Percentiles rank a stretch among this genome's conserved stretches.
Conservation (phyloP, 2,113 vertebrate genomes). For the Silurus meridionalis region DNA sequence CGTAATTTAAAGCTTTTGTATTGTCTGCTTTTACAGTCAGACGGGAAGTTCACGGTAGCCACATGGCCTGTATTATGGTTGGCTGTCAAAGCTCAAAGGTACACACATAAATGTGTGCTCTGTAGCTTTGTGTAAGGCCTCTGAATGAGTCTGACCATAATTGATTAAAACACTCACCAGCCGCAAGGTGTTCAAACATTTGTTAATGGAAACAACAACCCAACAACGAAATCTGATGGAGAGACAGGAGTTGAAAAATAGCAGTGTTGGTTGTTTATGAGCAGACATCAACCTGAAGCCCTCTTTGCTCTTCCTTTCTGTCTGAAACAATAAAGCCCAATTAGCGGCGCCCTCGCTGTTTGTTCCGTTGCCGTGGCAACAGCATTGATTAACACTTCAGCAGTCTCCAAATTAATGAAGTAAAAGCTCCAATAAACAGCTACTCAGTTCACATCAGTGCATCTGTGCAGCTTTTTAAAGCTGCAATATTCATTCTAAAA, state of each 20-base stretch:
- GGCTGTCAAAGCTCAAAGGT: slow-evolving; percentile 4
- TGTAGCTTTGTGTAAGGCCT: slow-evolving; percentile 18
- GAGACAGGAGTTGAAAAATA: slow-evolving; percentile 47
- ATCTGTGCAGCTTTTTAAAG: slow-evolving; percentile 76
- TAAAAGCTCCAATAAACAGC: slow-evolving; percentile 78
- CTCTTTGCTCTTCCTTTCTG: slow-evolving; percentile 53
- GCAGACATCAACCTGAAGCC: slow-evolving; percentile 46
- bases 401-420: slow-evolving; percentile 67
- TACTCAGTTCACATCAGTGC: slow-evolving; percentile 74
- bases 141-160: slow-evolving; percentile 47
- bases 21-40: slow-evolving; percentile 26
- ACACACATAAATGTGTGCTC: slow-evolving; percentile 17
- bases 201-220: slow-evolving; percentile 51
- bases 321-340: slow-evolving; percentile 79
- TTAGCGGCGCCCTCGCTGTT: slow-evolving; percentile 80
- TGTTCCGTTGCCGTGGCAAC: slow-evolving; percentile 83
- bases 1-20: slow-evolving; percentile 22
- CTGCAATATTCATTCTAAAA: slow-evolving; percentile 62
- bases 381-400: slow-evolving; percentile 74
- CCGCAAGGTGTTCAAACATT: slow-evolving; percentile 45
- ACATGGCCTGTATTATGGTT: slow-evolving; percentile 2
- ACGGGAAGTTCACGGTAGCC: slow-evolving; percentile 19
- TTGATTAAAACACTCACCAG: slow-evolving; percentile 46
- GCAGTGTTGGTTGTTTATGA: slow-evolving; percentile 49
- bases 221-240: slow-evolving; percentile 42